These are phyloP conservation scores for Eristalis intricaria DNA, from an alignment of 2,888 invertebrate genomes.

Conservation along the genomic window DNA sequence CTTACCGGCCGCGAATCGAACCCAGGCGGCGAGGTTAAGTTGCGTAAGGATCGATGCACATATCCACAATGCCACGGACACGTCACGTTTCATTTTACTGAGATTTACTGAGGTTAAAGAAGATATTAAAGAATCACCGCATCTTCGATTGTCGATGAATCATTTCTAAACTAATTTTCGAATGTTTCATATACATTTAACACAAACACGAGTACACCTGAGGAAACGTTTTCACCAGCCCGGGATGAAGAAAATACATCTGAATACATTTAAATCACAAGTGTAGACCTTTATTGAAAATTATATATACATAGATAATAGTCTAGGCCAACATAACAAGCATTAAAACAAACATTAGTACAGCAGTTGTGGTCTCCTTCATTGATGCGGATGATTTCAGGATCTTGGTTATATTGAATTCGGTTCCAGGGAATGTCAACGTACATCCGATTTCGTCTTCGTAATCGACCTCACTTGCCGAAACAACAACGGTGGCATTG, in stretches of 20 bases:
- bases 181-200: too few relatives aligned
- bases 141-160: too few relatives aligned
- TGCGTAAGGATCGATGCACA: too few relatives aligned
- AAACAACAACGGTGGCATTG: conserved; percentile 41
- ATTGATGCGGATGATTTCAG: conserved; percentile 41
- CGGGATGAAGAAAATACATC: not conserved
- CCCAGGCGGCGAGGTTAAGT: too few relatives aligned
- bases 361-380: conserved; percentile 1
- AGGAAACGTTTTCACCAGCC: too few relatives aligned
- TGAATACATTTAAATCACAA: conserved; percentile 34
- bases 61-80: too few relatives aligned
- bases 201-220: too few relatives aligned
- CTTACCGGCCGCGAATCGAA: too few relatives aligned
- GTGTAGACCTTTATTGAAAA: conserved; percentile 43
- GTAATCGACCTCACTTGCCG: conserved; percentile 31
- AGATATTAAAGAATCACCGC: too few relatives aligned
- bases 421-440: conserved; percentile 23
- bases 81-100: too few relatives aligned
- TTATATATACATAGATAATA: not conserved
- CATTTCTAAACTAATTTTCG: too few relatives aligned
- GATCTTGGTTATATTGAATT: conserved; percentile 49
- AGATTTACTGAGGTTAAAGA: too few relatives aligned
- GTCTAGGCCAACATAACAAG: conserved; percentile 1
- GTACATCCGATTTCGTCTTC: conserved; percentile 50
- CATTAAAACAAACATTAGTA: conserved; percentile 8